Percentiles rank a stretch among this genome's conserved stretches.
Evolutionary conservation across 2,797 vertebrate genomes (phyloP).

Genomic region (Lemur catta): DNA sequence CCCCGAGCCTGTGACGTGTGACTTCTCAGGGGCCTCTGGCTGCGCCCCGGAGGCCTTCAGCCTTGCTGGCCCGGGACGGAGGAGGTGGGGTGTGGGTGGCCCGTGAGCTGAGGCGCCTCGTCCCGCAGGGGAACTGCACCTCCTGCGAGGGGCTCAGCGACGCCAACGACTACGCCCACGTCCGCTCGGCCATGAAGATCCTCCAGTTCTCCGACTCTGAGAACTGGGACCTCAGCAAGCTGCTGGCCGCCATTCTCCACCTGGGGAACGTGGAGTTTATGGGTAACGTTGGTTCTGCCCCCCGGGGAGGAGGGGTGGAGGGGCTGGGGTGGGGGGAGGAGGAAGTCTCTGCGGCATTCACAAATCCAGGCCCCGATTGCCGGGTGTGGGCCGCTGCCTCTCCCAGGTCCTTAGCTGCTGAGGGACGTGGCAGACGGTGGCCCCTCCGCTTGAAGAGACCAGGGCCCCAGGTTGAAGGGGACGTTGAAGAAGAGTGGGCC

Average conservation of each 20-base stretch:
- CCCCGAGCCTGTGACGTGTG: neutral
- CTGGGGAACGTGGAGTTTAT: conserved; percentile 93
- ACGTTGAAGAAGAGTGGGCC: too few species aligned
- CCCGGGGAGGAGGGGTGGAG: neutral
- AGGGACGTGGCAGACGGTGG: neutral
- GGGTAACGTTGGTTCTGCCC: conserved; percentile 82
- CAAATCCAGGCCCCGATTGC: neutral
- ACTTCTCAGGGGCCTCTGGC: neutral
- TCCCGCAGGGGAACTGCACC: conserved; percentile 91
- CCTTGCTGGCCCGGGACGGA: neutral
- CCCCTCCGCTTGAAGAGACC: neutral
- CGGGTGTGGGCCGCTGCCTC: neutral
- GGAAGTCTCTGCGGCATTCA: neutral
- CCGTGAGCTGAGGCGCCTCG: neutral
- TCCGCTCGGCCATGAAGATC: conserved; percentile 96
- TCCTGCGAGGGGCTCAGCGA: conserved; percentile 92
- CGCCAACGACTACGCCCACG: conserved; percentile 90
- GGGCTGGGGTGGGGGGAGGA: neutral
- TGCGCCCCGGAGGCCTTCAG: neutral
- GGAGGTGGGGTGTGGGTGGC: too few species aligned
- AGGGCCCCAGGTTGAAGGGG: too few species aligned
- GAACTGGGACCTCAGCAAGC: conserved; percentile 92
- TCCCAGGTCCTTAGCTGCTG: neutral
- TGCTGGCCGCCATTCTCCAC: conserved; percentile 95
- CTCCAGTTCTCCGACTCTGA: conserved; percentile 94